These are phyloP conservation scores for Cavia aperea DNA, from an alignment of 2,113 vertebrate species.

Conservation along the genomic window DNA sequence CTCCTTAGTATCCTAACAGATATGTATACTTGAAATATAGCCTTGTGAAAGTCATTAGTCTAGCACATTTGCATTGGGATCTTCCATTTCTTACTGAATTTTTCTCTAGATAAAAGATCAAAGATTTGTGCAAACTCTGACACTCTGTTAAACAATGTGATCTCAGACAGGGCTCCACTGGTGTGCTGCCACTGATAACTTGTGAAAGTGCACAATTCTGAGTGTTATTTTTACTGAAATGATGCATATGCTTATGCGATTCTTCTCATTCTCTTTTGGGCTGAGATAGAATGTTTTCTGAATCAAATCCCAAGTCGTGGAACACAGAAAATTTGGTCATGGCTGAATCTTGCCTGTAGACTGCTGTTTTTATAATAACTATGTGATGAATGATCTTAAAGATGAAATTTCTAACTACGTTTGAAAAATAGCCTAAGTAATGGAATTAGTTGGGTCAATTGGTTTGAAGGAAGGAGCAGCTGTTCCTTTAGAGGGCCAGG, in stretches of 20 bases:
- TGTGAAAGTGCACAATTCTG: not conserved
- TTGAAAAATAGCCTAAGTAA: not conserved
- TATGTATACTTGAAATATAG: not conserved
- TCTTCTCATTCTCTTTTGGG: not conserved
- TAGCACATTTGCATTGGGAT: not conserved
- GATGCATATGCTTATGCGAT: not conserved
- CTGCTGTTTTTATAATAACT: not conserved
- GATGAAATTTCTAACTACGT: not conserved
- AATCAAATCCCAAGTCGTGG: not conserved
- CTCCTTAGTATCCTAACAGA: not conserved
- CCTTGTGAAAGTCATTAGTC: not conserved
- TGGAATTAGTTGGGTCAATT: not conserved
- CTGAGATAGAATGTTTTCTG: not conserved
- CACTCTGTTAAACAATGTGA: not conserved
- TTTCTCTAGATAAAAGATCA: not conserved
- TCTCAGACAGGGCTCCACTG: not conserved
- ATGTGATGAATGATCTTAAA: not conserved
- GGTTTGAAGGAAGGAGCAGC: not conserved
- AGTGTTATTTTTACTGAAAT: not conserved
- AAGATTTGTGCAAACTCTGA: not conserved
- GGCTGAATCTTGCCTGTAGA: not conserved
- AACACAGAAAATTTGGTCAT: not conserved
- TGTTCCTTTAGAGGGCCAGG: rapidly evolving
- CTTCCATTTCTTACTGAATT: not conserved
- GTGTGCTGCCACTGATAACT: not conserved